These are phyloP conservation scores for Centropyge bicolor DNA, from an alignment of 2,797 vertebrate species.

Conservation along the genomic window DNA sequence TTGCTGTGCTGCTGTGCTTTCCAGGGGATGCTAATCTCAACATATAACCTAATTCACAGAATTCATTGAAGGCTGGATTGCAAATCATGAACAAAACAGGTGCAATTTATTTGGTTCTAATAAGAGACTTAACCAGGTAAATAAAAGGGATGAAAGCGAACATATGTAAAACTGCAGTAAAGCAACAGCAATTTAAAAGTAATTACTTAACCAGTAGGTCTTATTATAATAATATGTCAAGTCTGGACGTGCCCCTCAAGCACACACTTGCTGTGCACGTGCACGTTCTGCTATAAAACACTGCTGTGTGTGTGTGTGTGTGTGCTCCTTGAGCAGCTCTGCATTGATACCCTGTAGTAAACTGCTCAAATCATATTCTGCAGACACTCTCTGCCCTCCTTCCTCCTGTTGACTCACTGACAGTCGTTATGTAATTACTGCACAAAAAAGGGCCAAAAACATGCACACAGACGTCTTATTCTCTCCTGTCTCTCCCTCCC, in stretches of 20 bases:
- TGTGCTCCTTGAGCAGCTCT: not conserved
- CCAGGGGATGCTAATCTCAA: too few relatives aligned
- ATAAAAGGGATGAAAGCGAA: not conserved
- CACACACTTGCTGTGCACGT: not conserved
- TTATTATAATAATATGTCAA: too few relatives aligned
- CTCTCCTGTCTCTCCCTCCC: not conserved
- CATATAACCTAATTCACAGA: not conserved
- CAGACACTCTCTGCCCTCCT: constrained; percentile 37
- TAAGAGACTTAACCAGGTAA: not conserved
- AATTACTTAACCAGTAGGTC: not conserved
- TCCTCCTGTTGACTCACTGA: constrained; percentile 65
- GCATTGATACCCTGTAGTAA: constrained; percentile 45
- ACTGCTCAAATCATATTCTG: constrained; percentile 54
- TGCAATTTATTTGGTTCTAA: too few relatives aligned
- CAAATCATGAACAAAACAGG: not conserved
- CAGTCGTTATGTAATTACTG: constrained; percentile 72
- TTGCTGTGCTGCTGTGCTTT: not conserved
- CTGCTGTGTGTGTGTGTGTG: not conserved
- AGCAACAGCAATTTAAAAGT: too few relatives aligned
- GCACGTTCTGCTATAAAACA: not conserved
- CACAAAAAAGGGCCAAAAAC: constrained; percentile 23
- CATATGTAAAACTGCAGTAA: too few relatives aligned
- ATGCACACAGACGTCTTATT: constrained; percentile 4
- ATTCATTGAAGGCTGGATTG: not conserved
- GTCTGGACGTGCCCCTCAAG: not conserved